Percentiles rank a stretch among this genome's conserved stretches.
Evolutionary conservation across 2,888 invertebrate genomes (phyloP).

Genomic region (Lasioglossum marginatum): DNA sequence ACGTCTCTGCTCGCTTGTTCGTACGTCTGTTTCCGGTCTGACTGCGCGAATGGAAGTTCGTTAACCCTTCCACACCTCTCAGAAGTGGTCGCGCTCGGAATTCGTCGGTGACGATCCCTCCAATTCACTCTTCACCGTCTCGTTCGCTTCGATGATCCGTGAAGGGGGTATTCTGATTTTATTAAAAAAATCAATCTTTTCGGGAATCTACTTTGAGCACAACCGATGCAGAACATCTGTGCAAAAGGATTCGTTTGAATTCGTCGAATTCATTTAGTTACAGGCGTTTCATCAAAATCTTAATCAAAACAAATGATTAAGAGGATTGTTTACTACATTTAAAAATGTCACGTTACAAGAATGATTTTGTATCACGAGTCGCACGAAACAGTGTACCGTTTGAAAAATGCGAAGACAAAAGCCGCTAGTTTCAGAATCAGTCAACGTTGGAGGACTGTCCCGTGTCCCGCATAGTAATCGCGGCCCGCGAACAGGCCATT

Average conservation of each 20-base stretch:
- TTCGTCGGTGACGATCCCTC: background rate
- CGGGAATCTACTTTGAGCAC: no score
- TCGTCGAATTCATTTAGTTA: no score
- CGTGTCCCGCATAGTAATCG: conserved; percentile 18
- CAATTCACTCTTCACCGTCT: background rate
- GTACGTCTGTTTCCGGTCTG: background rate
- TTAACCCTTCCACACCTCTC: conserved; percentile 1
- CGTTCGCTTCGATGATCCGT: no score
- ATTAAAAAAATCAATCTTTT: no score
- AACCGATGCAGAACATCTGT: no score
- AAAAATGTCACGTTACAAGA: background rate
- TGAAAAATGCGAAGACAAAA: background rate
- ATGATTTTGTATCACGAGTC: background rate
- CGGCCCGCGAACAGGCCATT: background rate
- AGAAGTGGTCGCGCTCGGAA: background rate
- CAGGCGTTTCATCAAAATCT: no score
- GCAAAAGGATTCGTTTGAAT: no score
- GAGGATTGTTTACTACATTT: background rate
- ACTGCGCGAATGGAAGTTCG: conserved; percentile 4
- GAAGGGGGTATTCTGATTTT: no score
- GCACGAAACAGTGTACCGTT: background rate
- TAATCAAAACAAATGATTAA: no score
- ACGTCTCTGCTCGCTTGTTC: conserved; percentile 7
- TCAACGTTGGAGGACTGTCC: background rate
- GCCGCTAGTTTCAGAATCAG: background rate